Conservation (phyloP, 2,797 vertebrate species). For the Ctenopoma kingsleyae region DNA sequence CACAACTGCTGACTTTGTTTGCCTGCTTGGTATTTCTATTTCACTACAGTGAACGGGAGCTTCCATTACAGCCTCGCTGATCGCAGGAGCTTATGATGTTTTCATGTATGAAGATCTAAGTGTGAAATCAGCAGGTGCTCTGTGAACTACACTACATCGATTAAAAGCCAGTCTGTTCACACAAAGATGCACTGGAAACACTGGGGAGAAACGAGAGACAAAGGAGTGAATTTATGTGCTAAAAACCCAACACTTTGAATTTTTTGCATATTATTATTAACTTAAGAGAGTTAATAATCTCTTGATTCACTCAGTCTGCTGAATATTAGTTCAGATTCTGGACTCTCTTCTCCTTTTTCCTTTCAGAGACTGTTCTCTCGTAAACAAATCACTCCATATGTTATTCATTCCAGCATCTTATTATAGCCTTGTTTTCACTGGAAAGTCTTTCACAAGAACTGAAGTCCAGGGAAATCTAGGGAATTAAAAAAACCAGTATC, state of each 20-base stretch:
- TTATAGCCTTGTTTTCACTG: too few species aligned
- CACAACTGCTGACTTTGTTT: constrained; percentile 61
- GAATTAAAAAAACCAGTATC: too few species aligned
- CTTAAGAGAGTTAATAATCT: neutral
- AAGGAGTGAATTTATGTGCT: neutral
- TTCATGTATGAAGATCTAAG: constrained; percentile 60
- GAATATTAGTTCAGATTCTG: neutral
- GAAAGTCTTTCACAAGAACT: too few species aligned
- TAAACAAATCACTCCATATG: too few species aligned
- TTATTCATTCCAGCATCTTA: neutral
- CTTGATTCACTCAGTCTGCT: neutral
- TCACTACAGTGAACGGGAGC: constrained; percentile 23
- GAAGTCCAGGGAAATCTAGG: too few species aligned
- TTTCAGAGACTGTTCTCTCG: too few species aligned
- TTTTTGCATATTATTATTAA: too few species aligned
- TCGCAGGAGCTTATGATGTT: constrained; percentile 51
- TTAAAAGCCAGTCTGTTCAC: constrained; percentile 31
- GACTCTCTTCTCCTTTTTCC: too few species aligned
- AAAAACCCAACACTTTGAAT: neutral
- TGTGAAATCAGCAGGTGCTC: constrained; percentile 69
- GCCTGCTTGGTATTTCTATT: constrained; percentile 44
- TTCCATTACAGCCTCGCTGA: constrained; percentile 64
- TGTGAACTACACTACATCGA: constrained; percentile 48
- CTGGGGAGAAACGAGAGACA: neutral
- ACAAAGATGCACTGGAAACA: neutral